Conservation (phyloP, 2,797 vertebrate genomes). For the Fistularia commersonii region DNA sequence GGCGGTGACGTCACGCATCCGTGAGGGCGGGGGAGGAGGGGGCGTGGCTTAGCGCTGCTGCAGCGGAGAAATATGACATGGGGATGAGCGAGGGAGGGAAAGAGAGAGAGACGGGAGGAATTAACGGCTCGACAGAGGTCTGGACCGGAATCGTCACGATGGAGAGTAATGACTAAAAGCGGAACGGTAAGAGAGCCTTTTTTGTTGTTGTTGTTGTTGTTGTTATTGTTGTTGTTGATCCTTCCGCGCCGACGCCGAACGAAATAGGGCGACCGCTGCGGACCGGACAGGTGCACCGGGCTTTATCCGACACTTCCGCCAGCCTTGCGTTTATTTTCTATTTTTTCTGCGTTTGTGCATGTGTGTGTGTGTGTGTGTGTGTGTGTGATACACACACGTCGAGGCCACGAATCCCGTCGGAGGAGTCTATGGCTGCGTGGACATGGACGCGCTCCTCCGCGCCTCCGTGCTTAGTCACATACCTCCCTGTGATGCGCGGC, state of each 20-base stretch:
- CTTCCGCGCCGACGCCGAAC: too few relatives aligned
- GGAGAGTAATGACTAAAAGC: constrained; percentile 65
- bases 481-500: constrained; percentile 48
- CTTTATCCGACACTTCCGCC: constrained; percentile 54
- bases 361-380: too few relatives aligned
- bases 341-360: too few relatives aligned
- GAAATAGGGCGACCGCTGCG: constrained; percentile 60
- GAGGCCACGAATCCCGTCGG: constrained; percentile 43
- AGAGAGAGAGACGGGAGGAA: constrained; percentile 60
- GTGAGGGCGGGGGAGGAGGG: constrained; percentile 56
- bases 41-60: constrained; percentile 78
- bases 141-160: constrained; percentile 54
- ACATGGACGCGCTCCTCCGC: constrained; percentile 41
- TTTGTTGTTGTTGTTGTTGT: constrained; percentile 9
- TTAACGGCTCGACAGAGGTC: constrained; percentile 62
- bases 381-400: constrained; percentile 19
- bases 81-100: constrained; percentile 62
- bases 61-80: constrained; percentile 79
- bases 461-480: constrained; percentile 63
- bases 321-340: constrained; percentile 35
- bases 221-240: too few relatives aligned
- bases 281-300: constrained; percentile 76
- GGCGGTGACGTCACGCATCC: constrained; percentile 56
- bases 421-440: constrained; percentile 34
- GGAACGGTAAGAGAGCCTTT: constrained; percentile 64